Evolutionary conservation across 2,113 vertebrate genomes (phyloP).

Genomic region (Cariama cristata): DNA sequence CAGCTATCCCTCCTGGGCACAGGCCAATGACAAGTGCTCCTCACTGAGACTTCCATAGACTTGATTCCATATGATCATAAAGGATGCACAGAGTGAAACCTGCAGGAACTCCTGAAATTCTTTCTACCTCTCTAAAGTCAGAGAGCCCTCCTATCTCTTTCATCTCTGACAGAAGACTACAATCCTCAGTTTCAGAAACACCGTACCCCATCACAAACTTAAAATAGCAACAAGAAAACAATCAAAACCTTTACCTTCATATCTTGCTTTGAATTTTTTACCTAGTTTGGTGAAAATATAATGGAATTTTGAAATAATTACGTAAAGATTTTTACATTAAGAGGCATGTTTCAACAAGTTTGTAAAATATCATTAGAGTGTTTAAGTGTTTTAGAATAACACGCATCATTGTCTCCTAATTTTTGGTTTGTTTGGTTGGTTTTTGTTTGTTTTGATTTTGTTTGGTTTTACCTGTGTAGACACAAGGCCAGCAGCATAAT

Average conservation of each 20-base stretch:
- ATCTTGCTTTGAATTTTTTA: neutral
- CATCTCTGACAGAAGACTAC: neutral
- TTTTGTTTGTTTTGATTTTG: neutral
- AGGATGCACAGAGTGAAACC: neutral
- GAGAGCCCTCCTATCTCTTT: neutral
- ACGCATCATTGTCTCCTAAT: neutral
- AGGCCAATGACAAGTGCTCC: neutral
- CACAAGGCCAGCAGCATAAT: slow-evolving; percentile 95
- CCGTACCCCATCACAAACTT: neutral
- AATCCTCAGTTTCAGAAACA: neutral
- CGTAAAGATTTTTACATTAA: neutral
- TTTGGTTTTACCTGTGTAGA: slow-evolving; percentile 88
- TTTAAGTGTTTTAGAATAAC: neutral
- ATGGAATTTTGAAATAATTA: neutral
- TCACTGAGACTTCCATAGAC: neutral
- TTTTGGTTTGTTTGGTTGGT: neutral
- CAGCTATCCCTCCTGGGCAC: neutral
- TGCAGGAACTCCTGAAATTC: neutral
- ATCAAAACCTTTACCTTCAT: neutral
- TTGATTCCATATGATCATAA: neutral
- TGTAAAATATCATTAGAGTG: neutral
- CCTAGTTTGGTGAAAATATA: neutral
- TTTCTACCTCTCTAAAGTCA: neutral
- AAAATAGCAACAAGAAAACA: neutral
- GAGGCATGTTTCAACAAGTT: neutral